Percentiles rank a stretch among this genome's conserved stretches.
Conservation (phyloP, 2,113 vertebrate genomes). For the Tretioscincus oriximinensis region DNA sequence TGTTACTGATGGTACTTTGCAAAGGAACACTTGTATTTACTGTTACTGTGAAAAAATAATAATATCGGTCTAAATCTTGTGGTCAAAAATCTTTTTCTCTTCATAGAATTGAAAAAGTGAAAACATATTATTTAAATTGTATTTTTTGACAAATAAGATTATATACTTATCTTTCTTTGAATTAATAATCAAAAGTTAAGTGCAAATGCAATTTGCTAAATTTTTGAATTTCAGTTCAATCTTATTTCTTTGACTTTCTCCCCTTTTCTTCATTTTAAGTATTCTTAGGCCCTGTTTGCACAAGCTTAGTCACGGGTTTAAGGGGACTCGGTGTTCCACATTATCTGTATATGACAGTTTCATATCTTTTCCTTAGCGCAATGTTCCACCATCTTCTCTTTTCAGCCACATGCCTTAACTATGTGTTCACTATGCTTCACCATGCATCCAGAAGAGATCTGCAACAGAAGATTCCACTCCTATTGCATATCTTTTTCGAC, state of each 20-base stretch:
- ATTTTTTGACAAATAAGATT: not conserved
- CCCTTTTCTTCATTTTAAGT: not conserved
- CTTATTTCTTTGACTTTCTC: not conserved
- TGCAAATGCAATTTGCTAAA: not conserved
- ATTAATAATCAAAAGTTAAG: not conserved
- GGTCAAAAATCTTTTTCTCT: not conserved
- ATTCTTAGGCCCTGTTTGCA: not conserved
- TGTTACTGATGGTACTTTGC: not conserved
- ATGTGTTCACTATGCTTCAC: too few relatives aligned
- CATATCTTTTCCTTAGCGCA: too few relatives aligned
- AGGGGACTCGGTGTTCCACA: too few relatives aligned
- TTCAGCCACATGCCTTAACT: too few relatives aligned
- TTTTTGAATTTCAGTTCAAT: not conserved
- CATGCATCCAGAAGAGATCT: too few relatives aligned
- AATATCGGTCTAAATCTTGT: not conserved
- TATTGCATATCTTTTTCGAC: too few relatives aligned
- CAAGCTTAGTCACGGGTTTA: too few relatives aligned
- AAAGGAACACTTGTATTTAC: not conserved
- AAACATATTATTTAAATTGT: not conserved
- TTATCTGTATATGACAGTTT: too few relatives aligned
- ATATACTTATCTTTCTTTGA: not conserved
- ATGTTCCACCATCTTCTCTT: too few relatives aligned
- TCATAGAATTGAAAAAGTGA: not conserved
- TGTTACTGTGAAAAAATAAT: too few relatives aligned
- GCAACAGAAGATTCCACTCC: too few relatives aligned